Evolutionary conservation across 2,113 vertebrate species (phyloP).

Genomic region (Cebus imitator): DNA sequence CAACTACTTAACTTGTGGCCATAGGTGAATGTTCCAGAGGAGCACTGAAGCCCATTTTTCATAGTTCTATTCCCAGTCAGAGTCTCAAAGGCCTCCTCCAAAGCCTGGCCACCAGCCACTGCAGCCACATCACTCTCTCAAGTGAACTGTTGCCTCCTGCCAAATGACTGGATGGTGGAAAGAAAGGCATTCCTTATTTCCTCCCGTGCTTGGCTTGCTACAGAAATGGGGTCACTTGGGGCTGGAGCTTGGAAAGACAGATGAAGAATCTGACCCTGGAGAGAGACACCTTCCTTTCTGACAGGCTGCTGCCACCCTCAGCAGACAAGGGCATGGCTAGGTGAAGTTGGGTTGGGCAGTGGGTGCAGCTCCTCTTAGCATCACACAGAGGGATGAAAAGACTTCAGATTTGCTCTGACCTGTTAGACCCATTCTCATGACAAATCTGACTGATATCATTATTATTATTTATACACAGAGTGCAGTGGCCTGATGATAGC

Average conservation of each 20-base stretch:
- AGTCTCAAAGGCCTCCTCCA: neutral
- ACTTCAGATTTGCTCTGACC: neutral
- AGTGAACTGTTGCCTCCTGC: constrained; percentile 50
- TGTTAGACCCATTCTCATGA: neutral
- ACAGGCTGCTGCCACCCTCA: neutral
- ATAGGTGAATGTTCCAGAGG: neutral
- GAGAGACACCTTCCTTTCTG: neutral
- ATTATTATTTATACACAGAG: too few species aligned
- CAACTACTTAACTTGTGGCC: neutral
- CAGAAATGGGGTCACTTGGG: constrained; percentile 51
- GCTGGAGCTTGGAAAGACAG: neutral
- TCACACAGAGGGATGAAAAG: neutral
- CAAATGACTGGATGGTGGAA: constrained; percentile 32
- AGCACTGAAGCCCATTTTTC: neutral
- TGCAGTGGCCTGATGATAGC: too few species aligned
- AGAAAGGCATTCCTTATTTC: constrained; percentile 9
- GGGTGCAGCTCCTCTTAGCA: neutral
- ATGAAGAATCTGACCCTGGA: constrained; percentile 15
- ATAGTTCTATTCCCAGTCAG: neutral
- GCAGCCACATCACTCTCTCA: constrained; percentile 19
- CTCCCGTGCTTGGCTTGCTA: constrained; percentile 21
- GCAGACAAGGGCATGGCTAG: neutral
- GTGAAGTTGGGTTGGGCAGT: neutral
- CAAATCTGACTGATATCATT: neutral
- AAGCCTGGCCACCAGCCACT: constrained; percentile 50